Percentiles rank a stretch among this genome's conserved stretches.
Conservation (phyloP, 2,888 invertebrate species). For the Andricus quercusramuli region DNA sequence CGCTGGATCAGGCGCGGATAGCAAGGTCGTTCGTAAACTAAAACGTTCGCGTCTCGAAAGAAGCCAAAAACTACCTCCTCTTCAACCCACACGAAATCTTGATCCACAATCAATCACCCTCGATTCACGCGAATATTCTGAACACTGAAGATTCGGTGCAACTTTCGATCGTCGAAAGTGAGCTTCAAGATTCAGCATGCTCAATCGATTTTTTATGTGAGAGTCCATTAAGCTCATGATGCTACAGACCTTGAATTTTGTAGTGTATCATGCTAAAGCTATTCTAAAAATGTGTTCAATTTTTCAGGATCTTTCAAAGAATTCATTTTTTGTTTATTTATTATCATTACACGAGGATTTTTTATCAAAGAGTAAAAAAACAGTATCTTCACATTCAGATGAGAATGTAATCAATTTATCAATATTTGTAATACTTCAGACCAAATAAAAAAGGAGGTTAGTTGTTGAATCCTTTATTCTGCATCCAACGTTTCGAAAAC, state of each 20-base stretch:
- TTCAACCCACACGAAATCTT: neutral
- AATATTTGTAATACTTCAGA: no score
- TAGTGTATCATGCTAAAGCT: neutral
- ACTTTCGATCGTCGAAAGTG: constrained; percentile 7
- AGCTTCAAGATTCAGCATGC: neutral
- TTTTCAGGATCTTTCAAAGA: neutral
- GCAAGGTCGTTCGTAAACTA: constrained; percentile 44
- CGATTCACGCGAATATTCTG: neutral
- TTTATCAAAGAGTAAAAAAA: no score
- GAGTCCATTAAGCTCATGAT: neutral
- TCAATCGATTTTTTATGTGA: neutral
- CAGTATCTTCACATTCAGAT: no score
- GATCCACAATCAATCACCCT: neutral
- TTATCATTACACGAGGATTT: neutral
- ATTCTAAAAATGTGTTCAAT: neutral
- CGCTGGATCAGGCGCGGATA: constrained; percentile 50
- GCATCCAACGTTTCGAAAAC: no score
- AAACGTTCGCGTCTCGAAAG: constrained; percentile 18
- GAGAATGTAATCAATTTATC: no score
- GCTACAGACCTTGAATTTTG: neutral
- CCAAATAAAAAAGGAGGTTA: no score
- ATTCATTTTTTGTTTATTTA: neutral
- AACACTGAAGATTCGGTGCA: neutral
- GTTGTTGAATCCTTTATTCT: no score
- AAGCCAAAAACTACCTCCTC: constrained; percentile 5